Conservation (phyloP, 2,113 vertebrate genomes). For the Machaerirhynchus nigripectus region DNA sequence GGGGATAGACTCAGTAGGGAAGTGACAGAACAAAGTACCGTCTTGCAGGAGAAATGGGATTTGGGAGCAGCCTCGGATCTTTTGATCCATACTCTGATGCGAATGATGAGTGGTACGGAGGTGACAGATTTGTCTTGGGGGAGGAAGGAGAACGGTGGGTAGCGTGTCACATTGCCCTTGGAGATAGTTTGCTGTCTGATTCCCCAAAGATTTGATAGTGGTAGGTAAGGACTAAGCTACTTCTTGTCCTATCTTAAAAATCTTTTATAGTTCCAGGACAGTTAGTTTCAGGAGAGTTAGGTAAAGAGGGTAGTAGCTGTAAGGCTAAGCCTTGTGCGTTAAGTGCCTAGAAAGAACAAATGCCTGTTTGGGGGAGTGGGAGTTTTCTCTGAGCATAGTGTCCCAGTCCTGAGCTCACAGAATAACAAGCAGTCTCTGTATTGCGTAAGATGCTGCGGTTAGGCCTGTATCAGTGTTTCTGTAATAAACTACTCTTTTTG, state of each 20-base stretch:
- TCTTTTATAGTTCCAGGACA: background rate
- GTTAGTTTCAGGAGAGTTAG: slow-evolving; percentile 3
- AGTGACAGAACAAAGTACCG: slow-evolving; percentile 69
- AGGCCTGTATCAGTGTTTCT: slow-evolving; percentile 51
- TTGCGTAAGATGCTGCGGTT: slow-evolving; percentile 28
- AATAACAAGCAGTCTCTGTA: slow-evolving; percentile 38
- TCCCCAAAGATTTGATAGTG: background rate
- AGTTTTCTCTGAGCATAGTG: background rate
- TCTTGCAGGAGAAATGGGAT: slow-evolving; percentile 71
- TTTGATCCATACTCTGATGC: slow-evolving; percentile 64
- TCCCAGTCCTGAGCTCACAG: background rate
- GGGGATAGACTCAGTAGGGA: slow-evolving; percentile 62
- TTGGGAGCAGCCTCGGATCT: slow-evolving; percentile 52
- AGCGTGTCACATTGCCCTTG: background rate
- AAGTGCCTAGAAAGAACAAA: background rate
- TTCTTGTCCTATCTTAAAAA: background rate
- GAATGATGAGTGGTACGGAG: slow-evolving; percentile 36
- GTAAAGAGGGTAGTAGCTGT: background rate
- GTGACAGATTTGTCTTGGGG: slow-evolving; percentile 44
- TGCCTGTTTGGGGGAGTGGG: background rate
- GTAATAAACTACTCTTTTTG: slow-evolving; percentile 34
- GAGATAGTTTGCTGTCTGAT: slow-evolving; percentile 21
- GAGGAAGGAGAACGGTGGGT: slow-evolving; percentile 22
- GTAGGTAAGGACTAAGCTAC: background rate
- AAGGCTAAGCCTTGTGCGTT: background rate